Evolutionary conservation across 2,113 vertebrate genomes (phyloP).

Genomic region (Lonchura striata): DNA sequence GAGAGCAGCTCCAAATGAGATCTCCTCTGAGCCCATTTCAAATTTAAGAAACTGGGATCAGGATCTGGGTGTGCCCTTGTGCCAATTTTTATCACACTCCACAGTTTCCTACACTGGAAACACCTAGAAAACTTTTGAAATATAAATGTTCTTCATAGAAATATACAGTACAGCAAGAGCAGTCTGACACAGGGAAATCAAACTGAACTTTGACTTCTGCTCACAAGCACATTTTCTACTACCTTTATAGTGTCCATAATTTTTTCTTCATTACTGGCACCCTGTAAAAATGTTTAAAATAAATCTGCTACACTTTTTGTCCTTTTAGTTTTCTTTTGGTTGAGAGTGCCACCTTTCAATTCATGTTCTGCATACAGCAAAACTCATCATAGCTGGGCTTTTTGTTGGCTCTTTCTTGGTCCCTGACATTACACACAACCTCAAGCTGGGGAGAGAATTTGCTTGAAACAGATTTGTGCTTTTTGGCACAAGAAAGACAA

Average conservation of each 20-base stretch:
- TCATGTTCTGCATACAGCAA: not conserved
- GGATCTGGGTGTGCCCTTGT: not conserved
- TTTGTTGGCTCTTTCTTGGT: not conserved
- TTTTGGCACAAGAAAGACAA: not conserved
- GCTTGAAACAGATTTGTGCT: not conserved
- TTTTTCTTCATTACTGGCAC: not conserved
- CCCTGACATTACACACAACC: not conserved
- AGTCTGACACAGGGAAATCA: not conserved
- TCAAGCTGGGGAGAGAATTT: not conserved
- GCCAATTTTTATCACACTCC: not conserved
- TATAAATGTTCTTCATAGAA: not conserved
- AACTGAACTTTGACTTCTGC: not conserved
- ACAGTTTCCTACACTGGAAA: not conserved
- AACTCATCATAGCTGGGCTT: not conserved
- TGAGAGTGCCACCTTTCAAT: not conserved
- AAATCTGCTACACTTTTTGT: not conserved
- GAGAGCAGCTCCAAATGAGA: not conserved
- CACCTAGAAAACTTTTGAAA: not conserved
- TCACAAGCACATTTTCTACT: not conserved
- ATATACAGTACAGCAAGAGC: not conserved
- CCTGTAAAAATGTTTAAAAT: not conserved
- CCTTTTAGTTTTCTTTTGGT: not conserved
- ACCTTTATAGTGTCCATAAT: not conserved
- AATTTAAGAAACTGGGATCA: not conserved
- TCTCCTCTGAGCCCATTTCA: not conserved